Percentiles rank a stretch among this genome's conserved stretches.
Evolutionary conservation across 92 coral and sea anemone genomes (phyloP).

Genomic region (Meandrina meandrites): DNA sequence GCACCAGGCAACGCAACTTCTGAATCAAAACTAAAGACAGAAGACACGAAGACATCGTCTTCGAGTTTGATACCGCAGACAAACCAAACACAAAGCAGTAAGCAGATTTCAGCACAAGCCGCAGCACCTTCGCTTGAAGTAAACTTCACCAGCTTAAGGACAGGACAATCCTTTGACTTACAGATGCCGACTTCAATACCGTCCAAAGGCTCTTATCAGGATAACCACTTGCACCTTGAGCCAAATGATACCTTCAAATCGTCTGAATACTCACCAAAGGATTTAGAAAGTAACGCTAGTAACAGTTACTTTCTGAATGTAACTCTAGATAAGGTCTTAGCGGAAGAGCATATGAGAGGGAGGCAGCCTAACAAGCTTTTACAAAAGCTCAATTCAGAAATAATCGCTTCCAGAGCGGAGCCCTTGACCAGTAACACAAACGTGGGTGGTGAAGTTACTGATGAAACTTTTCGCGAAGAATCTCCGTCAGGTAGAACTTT

Average conservation of each 20-base stretch:
- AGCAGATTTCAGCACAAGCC: background rate
- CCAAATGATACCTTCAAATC: background rate
- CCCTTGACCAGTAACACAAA: background rate
- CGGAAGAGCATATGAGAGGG: background rate
- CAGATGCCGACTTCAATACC: conserved; percentile 21
- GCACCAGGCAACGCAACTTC: background rate
- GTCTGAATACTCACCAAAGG: conserved; percentile 4
- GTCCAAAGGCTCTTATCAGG: conserved; percentile 9
- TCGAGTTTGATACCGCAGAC: background rate
- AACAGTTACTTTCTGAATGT: background rate
- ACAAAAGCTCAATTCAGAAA: conserved; percentile 36
- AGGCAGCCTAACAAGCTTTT: background rate
- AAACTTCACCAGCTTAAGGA: conserved; percentile 19
- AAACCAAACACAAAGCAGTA: background rate
- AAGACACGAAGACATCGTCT: background rate
- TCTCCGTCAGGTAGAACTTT: conserved; percentile 33
- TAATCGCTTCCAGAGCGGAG: background rate
- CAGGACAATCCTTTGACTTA: conserved; percentile 34
- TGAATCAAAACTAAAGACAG: background rate
- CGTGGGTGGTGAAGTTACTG: background rate
- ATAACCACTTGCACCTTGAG: conserved; percentile 29
- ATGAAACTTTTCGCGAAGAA: conserved; percentile 23
- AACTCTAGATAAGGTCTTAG: conserved; percentile 9
- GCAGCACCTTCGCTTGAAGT: conserved; percentile 29
- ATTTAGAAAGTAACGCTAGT: background rate